Percentiles rank a stretch among this genome's conserved stretches.
phyloP scores from a whole-genome alignment of 2,113 vertebrate species.

The Leuciscus idus region DNA sequence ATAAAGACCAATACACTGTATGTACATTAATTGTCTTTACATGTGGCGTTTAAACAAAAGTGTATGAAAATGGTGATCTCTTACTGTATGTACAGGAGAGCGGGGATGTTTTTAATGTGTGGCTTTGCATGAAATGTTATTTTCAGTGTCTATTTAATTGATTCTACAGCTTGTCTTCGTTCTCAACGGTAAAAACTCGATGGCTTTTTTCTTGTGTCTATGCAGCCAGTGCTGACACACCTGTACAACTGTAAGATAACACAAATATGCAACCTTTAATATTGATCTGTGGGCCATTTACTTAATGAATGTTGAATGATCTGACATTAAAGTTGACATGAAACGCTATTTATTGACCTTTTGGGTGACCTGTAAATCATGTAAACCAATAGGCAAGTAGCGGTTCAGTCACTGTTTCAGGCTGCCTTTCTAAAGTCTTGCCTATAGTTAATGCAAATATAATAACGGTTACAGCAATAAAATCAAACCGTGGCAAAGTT shows the following conservation, averaged over 20 bases:
- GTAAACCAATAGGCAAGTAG: not conserved
- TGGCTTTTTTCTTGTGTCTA: constrained; percentile 16
- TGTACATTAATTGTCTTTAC: constrained; percentile 66
- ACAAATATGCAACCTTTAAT: constrained; percentile 47
- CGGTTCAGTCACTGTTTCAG: not conserved
- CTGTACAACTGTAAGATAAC: constrained; percentile 49
- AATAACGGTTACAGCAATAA: not conserved
- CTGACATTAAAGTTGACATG: not conserved
- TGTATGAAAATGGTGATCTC: constrained; percentile 44
- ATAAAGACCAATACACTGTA: constrained; percentile 46
- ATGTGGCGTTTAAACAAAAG: constrained; percentile 48
- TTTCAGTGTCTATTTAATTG: constrained; percentile 37
- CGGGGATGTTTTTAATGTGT: constrained; percentile 38
- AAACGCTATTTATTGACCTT: not conserved
- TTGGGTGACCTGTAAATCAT: not conserved
- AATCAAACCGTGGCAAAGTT: not conserved
- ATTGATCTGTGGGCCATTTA: not conserved
- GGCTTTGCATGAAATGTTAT: constrained; percentile 53
- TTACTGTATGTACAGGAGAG: not conserved
- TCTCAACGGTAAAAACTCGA: constrained; percentile 17
- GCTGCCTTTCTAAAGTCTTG: not conserved
- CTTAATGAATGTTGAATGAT: not conserved
- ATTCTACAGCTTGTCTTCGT: constrained; percentile 32
- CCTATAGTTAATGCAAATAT: not conserved
- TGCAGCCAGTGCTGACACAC: not conserved